Base-by-base conservation (phyloP, 2,113 vertebrate species). In the Oncorhynchus keta region DNA sequence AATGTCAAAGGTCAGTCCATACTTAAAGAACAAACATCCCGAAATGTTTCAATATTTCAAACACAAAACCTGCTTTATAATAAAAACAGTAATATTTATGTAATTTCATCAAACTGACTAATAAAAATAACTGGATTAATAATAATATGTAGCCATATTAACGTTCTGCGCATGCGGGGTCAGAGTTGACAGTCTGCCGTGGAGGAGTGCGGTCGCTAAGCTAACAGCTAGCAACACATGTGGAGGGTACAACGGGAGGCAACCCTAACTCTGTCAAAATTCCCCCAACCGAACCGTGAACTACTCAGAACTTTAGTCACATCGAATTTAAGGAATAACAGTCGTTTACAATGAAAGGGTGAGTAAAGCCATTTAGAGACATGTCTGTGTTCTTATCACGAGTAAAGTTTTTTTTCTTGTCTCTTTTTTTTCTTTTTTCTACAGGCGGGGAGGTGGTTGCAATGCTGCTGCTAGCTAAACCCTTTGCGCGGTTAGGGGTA, bases 271-370 rank as follows among this genome's bases (percentile, higher is more conserved):
- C 91, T 89, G 79, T 88, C 84, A 81, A 78, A 86, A 86, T 86
- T 68, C 72, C 79, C 80, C 73, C 88, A 83, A 73, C 70, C 79
- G 85, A 76, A 68, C 71, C 78, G 72, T 12, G 79, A 86, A 86
- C 83, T 84, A 87, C 88, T 76, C 64, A 16, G 68, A 90, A 88
- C 89, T 82, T 85, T 74, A 73, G 64, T 76, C 78, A 83, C 61
- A 64, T 82, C 80, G 76, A 87, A 85, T 81, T 88, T 80, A 84
- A 87, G 79, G 84, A 78, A 87, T 85, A 88, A 74, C 76, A 90
- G 79, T 81, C 81, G 73, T 88, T 87, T 86, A 92, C 89, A 83
- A 95, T 95, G 94, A 95, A 95, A 92, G 94, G 94, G 94, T 95
- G 93, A 94, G 94, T 94, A 78, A 77, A 81, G 79, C 74, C 57